Evolutionary conservation across 2,113 vertebrate genomes (phyloP), one percentile per base, ranked within the genome.

Genomic region (Megaceryle maxima): DNA sequence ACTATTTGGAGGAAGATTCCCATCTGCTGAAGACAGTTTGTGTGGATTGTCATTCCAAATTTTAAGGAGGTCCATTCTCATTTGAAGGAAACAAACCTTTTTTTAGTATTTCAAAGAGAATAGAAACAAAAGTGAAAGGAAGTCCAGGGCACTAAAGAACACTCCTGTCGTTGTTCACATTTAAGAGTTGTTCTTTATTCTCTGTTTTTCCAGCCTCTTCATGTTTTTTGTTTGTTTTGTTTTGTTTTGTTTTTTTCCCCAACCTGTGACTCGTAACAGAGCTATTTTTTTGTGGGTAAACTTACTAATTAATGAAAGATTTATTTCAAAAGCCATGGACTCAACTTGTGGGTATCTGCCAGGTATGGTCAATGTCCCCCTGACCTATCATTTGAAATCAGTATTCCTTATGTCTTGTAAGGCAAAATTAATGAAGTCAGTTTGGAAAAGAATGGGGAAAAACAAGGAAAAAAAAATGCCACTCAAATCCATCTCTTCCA

Each of bases 61-160:
- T 31, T 76, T 35, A 21, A 41, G 69, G 41, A 83, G 3, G 24
- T 31, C 37, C 35, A 22, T 15, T 12, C 9, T 31, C 20, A 7
- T 67, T 50, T 74, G 33, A 70, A 43, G 55, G 33, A 92, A 95
- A 50, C 26, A 8, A 73, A 87, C 17, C 48, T 68, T 26, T 22
- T 26, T 33, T 14, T 24, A n/a, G 13, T 35, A 35, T 86, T 84
- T 80, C 28, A 51, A 79, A 94, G 26, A 90, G 46, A 93, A 74
- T 12, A 43, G 92, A 90, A 95, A 60, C 44, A 64, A 80, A 97
- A 94, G 43, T 48, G 79, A 95, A 97, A 95, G 78, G 55, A 84
- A 93, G 26, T 31, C 56, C 41, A 48, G 35, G 33, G 20, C 57
- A 50, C n/a, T 76, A 13, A 4, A 15, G 16, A 39, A 35, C 39